Evolutionary conservation across 1,140 invertebrate genomes (phyloP), one percentile per base, ranked within the genome.

Genomic region (Meloidogyne chitwoodi): DNA sequence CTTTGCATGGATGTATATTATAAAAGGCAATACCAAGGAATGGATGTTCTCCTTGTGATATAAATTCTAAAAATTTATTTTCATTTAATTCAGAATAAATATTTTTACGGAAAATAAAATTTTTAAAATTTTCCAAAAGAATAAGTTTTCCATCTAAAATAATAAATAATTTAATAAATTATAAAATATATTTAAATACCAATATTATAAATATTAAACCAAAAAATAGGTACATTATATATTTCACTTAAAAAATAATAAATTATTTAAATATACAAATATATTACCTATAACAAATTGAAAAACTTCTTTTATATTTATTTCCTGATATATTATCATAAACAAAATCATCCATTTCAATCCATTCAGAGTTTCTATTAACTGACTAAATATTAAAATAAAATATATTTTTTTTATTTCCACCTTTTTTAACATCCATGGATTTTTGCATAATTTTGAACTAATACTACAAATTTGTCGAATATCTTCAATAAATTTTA

Each of bases 1-100:
- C 71, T 77, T 77, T 77, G 68, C 81, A 82, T 19, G 81, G 81
- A 72, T 82, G 82, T 11, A 82, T 24, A 73, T 82, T 84, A 62
- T 84, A 82, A 66, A 84, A 82, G 34, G 82, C 82, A 29, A 83
- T 81, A 31, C 81, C 81, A 44, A 71, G 66, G 48, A 74, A 24
- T 26, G 81, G 81, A 65, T 82, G 81, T 22, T 82, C 81, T 38
- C 84, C 84, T 75, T 81, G 80, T 10, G 80, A 83, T 10, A 81
- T 77, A n/a, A 77, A 75, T 62, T 81, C 71, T 38, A 82, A 41
- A 16, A 74, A 38, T 31, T 34, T 14, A 14, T 22, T 56, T 11
- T 27, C 16, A 48, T 26, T 41, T 48, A n/a, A 29, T 34, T 38
- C n/a, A n/a, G n/a, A n/a, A n/a, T n/a, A n/a, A n/a, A n/a, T n/a